These are phyloP conservation scores for Aplysina aerophoba DNA, from an alignment of 37 sponge, comb jelly and placozoan species.

Conservation along the genomic window DNA sequence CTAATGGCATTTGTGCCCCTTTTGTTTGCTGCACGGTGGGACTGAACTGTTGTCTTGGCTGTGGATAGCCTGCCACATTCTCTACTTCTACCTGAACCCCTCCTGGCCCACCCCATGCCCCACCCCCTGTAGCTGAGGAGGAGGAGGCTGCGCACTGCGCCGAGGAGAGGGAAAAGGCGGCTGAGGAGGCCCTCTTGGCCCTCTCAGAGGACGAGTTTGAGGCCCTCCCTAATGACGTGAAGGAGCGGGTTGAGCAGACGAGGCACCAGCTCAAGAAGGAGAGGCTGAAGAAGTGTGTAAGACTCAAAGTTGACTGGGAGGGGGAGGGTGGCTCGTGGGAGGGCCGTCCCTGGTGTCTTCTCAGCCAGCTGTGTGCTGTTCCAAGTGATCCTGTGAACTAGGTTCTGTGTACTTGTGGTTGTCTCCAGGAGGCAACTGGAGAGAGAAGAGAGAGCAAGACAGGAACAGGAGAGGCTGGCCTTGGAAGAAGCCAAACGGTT, in stretches of 20 bases:
- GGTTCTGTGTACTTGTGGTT: not conserved
- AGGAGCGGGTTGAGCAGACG: conserved; percentile 65
- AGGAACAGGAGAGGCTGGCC: conserved; percentile 36
- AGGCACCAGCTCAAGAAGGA: conserved; percentile 50
- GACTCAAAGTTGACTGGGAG: not conserved
- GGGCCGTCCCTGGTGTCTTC: not conserved
- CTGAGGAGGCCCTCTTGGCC: conserved; percentile 56
- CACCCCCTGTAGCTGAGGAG: conserved; percentile 40
- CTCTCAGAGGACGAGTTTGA: conserved; percentile 95
- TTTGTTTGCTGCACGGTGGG: not conserved
- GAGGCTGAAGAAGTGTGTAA: conserved; percentile 12
- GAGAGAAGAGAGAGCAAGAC: conserved; percentile 43
- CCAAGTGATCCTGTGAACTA: not conserved
- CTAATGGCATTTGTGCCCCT: no score
- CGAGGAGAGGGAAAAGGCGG: conserved; percentile 58
- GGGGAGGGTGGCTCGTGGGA: not conserved
- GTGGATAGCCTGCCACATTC: no score
- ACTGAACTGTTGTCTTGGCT: not conserved
- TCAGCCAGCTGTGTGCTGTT: not conserved
- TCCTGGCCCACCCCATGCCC: no score
- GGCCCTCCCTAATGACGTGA: conserved; percentile 60
- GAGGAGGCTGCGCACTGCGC: not conserved
- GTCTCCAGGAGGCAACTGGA: conserved; percentile 7
- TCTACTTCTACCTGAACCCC: no score
- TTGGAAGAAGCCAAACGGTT: conserved; percentile 51